phyloP scores from a whole-genome alignment of 1,140 invertebrate genomes.

The Dendrolimus punctatus region DNA sequence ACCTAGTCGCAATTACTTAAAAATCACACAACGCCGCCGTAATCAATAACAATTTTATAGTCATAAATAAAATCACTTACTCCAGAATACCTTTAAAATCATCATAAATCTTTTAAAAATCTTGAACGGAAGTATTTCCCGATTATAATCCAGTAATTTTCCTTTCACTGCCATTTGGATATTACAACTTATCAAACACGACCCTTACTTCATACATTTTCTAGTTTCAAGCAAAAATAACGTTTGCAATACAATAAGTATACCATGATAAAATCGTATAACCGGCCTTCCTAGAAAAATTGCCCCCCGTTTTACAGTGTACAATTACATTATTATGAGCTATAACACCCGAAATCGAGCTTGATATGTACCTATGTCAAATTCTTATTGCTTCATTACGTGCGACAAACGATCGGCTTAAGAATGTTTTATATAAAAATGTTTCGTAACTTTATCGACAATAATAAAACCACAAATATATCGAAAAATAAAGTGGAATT shows the following conservation, averaged over 20 bases:
- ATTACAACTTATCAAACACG: too few species aligned
- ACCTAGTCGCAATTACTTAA: too few species aligned
- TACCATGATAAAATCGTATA: slow-evolving; percentile 5
- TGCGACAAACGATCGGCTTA: slow-evolving; percentile 13
- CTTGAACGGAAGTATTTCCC: too few species aligned
- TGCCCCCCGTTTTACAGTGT: slow-evolving; percentile 6
- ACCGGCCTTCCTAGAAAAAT: slow-evolving; percentile 6
- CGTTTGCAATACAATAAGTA: neutral
- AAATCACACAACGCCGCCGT: too few species aligned
- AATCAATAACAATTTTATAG: too few species aligned
- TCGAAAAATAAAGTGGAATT: neutral
- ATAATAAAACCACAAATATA: slow-evolving; percentile 1
- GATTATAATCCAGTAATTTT: too few species aligned
- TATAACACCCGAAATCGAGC: slow-evolving; percentile 17
- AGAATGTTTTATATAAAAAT: slow-evolving; percentile 9
- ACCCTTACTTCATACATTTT: too few species aligned
- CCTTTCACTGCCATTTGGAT: too few species aligned
- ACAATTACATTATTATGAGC: slow-evolving; percentile 17
- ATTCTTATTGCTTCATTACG: slow-evolving; percentile 19
- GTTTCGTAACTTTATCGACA: slow-evolving; percentile 5
- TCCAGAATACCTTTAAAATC: too few species aligned
- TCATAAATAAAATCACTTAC: too few species aligned
- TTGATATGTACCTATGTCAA: slow-evolving; percentile 15
- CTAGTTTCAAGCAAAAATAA: too few species aligned
- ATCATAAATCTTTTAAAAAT: too few species aligned